phyloP scores from a whole-genome alignment of 1,140 invertebrate species.

The Papilio helenus region DNA sequence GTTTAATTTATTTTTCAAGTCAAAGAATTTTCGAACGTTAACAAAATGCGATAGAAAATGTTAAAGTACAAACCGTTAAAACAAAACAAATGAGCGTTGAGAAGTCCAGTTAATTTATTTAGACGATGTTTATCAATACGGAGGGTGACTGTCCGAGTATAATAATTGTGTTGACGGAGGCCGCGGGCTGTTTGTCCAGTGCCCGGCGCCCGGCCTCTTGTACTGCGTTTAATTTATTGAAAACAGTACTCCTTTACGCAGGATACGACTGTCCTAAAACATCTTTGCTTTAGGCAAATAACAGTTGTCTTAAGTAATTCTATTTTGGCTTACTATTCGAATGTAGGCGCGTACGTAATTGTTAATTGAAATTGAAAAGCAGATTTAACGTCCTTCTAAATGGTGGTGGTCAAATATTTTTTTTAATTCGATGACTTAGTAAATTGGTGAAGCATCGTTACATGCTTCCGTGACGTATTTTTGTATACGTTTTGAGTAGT shows the following conservation, averaged over 20 bases:
- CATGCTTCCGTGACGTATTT: too few species aligned
- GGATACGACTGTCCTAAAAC: conserved; percentile 35
- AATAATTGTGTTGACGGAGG: conserved; percentile 81
- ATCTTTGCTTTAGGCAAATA: conserved; percentile 6
- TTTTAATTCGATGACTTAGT: too few species aligned
- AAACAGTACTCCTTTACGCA: conserved; percentile 68
- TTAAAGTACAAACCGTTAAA: conserved; percentile 28
- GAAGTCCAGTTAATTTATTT: conserved; percentile 78
- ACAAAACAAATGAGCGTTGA: conserved; percentile 45
- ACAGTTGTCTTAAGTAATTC: not conserved
- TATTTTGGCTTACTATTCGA: not conserved
- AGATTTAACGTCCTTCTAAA: too few species aligned
- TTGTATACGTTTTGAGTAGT: too few species aligned
- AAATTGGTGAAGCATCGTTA: too few species aligned
- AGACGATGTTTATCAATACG: conserved; percentile 74
- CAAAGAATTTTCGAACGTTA: not conserved
- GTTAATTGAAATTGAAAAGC: not conserved
- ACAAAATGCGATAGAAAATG: not conserved
- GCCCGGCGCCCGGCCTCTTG: conserved; percentile 57
- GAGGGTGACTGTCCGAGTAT: conserved; percentile 79
- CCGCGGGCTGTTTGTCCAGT: conserved; percentile 69
- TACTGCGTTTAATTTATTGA: conserved; percentile 78
- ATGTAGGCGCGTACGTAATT: not conserved
- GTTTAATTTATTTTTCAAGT: not conserved
- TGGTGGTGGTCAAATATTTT: too few species aligned